These are phyloP conservation scores for Pyrrhura leucotis DNA, from an alignment of 2,797 vertebrate genomes.

Conservation along the genomic window DNA sequence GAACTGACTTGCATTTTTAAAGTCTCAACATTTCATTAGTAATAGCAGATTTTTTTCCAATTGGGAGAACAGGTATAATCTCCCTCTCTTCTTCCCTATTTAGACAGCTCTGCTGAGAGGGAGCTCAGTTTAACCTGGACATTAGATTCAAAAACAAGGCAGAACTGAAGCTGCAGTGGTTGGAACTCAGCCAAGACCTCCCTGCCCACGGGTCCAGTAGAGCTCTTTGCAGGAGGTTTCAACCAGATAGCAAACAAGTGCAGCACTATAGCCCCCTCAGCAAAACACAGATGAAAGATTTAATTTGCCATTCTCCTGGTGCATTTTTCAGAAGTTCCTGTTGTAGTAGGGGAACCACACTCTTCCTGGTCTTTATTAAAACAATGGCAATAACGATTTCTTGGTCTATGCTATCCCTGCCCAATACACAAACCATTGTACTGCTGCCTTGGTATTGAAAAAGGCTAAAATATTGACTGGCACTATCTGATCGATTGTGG, in stretches of 20 bases:
- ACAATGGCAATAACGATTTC: background rate
- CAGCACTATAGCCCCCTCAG: background rate
- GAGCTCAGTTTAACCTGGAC: background rate
- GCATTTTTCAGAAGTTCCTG: background rate
- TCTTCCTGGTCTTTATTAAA: background rate
- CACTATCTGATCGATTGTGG: background rate
- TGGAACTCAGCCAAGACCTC: background rate
- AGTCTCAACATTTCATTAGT: background rate
- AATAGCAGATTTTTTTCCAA: background rate
- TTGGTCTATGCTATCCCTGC: background rate
- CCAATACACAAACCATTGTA: background rate
- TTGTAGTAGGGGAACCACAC: background rate
- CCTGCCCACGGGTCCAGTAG: background rate
- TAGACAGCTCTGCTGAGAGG: background rate
- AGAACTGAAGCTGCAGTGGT: background rate
- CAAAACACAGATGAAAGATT: background rate
- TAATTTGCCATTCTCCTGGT: background rate
- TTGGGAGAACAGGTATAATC: background rate
- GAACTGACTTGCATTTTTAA: background rate
- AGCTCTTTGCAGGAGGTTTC: background rate
- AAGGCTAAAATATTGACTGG: constrained; percentile 1
- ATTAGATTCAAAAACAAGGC: background rate
- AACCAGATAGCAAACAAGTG: background rate
- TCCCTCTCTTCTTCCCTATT: background rate
- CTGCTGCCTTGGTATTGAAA: background rate